A percentile compares a stretch with the other conserved stretches of the same genome.
These are phyloP conservation scores for Halictus ligatus DNA, from an alignment of 2,888 invertebrate genomes.

Conservation along the genomic window DNA sequence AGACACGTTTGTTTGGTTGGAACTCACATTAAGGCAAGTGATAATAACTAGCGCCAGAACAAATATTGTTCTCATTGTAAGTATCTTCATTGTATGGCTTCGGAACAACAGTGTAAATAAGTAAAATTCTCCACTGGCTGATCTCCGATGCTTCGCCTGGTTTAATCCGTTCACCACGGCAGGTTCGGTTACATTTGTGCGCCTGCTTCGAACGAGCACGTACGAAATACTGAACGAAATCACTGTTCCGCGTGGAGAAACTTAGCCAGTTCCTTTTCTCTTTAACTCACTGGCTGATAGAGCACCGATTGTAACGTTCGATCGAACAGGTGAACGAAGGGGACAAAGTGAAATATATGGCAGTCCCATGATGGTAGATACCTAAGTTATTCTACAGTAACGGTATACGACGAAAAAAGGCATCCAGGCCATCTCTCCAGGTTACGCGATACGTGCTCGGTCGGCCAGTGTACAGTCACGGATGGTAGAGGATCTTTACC, in stretches of 20 bases:
- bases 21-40: slow-evolving; percentile 70
- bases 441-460: slow-evolving; percentile 49
- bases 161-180: neutral
- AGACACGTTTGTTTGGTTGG: neutral
- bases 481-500: slow-evolving; percentile 12
- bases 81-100: slow-evolving; percentile 27
- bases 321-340: slow-evolving; percentile 57
- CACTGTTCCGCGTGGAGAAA: slow-evolving; percentile 18
- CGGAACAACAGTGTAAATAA: slow-evolving; percentile 2
- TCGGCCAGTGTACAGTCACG: slow-evolving; percentile 19
- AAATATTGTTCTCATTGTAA: neutral
- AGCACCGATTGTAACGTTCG: slow-evolving; percentile 46
- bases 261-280: slow-evolving; percentile 31
- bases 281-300: slow-evolving; percentile 33
- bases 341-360: slow-evolving; percentile 61
- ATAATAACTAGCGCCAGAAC: slow-evolving; percentile 29
- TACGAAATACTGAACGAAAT: slow-evolving; percentile 43
- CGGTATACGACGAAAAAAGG: slow-evolving; percentile 80
- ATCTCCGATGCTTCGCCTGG: neutral
- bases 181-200: slow-evolving; percentile 20
- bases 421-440: slow-evolving; percentile 76
- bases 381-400: slow-evolving; percentile 76
- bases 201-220: slow-evolving; percentile 39
- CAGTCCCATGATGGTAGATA: slow-evolving; percentile 62
- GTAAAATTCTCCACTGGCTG: neutral